Evolutionary conservation across 2,113 vertebrate genomes (phyloP), one percentile per base, ranked within the genome.

Genomic region (Gopherus evgoodei): DNA sequence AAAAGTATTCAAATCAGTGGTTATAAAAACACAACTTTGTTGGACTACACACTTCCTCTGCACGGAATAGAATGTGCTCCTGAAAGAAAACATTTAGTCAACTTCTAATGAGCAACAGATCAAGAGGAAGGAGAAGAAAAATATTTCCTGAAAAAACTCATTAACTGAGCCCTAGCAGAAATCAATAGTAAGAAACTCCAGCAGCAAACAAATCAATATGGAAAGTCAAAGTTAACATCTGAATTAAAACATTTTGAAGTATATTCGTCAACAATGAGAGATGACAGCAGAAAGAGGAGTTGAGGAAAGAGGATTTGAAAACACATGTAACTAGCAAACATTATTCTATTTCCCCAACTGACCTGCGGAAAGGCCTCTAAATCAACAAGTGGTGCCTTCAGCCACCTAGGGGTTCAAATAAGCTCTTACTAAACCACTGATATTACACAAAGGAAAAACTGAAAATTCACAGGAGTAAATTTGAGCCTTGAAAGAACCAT

Each of bases 1-100:
- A 47, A 5, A 50, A 50, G 22, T 2, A 65, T 56, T n/a, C 12
- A 3, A 11, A 11, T 5, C 3, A 35, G 81, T 0, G 3, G 12
- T 84, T n/a, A 59, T 49, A 69, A n/a, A 69, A 69, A 69, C 72
- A 25, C 10, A 13, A 22, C 24, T 76, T 76, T 76, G 24, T 42
- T 44, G 38, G 42, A 25, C 24, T 44, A 44, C 11, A 62, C 59
- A 29, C 14, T 83, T 59, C 24, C 29, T 52, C 65, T 35, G 76
- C 38, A 44, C 1, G 85, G 85, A 81, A 83, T 78, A 85, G 22
- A 11, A 42, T 42, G 10, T 19, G 8, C 35, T 50, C 50, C 27
- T 38, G 52, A 93, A 80, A 2, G 57, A 24, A 22, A 17, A 10
- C n/a, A 69, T 59, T 83, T 72, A 6, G 14, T 5, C 3, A 52